These are phyloP conservation scores for Glaucomys volans DNA, from an alignment of 2,113 vertebrate species.

Conservation along the genomic window DNA sequence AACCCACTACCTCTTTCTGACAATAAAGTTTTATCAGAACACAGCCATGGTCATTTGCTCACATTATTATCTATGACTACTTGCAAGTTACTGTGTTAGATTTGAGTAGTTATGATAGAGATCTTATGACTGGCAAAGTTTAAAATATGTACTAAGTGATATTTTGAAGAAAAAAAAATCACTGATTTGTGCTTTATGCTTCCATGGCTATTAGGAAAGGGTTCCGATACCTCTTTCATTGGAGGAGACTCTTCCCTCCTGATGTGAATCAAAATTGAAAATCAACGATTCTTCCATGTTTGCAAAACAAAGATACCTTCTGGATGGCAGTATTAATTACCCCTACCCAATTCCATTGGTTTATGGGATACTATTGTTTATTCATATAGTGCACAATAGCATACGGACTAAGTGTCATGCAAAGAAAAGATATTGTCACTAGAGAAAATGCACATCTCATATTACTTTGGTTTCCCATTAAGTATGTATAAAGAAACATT, in stretches of 20 bases:
- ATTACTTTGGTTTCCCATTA: not conserved
- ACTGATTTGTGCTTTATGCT: not conserved
- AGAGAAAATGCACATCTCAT: slow-evolving; percentile 17
- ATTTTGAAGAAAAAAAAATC: slow-evolving; percentile 33
- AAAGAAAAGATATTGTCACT: slow-evolving; percentile 17
- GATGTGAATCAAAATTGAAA: not conserved
- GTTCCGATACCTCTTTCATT: not conserved
- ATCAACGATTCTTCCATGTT: not conserved
- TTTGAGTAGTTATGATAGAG: not conserved
- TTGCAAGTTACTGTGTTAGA: not conserved
- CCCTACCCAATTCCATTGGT: not conserved
- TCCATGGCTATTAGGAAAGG: not conserved
- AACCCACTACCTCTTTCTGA: not conserved
- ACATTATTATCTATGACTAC: not conserved
- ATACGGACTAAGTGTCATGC: not conserved
- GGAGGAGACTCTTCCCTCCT: not conserved
- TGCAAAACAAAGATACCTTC: not conserved
- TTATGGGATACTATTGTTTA: not conserved
- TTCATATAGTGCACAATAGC: not conserved
- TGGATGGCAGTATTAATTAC: not conserved
- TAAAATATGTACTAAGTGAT: not conserved
- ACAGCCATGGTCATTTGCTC: not conserved
- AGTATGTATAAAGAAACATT: not conserved
- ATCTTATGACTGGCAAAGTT: not conserved
- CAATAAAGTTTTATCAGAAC: slow-evolving; percentile 35